Evolutionary conservation across 2,797 vertebrate species (phyloP).

Genomic region (Molossus molossus): DNA sequence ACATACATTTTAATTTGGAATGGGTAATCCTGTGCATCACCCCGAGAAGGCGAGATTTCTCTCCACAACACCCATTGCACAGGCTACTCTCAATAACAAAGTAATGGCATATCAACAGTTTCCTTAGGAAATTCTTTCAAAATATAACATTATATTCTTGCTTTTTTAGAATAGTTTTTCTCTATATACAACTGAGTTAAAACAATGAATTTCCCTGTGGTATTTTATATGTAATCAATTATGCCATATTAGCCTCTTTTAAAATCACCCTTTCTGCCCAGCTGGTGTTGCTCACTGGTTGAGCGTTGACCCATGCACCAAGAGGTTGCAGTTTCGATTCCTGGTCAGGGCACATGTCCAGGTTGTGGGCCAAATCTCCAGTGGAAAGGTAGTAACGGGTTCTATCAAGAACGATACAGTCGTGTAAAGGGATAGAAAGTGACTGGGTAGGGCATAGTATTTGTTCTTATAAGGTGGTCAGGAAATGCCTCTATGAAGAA

Average conservation of each 20-base stretch:
- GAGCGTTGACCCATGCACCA: background rate
- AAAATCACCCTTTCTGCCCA: conserved; percentile 12
- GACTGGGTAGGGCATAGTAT: background rate
- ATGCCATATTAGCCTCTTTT: background rate
- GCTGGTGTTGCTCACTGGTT: background rate
- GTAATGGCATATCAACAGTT: conserved; percentile 72
- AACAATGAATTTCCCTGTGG: conserved; percentile 50
- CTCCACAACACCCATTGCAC: conserved; percentile 53
- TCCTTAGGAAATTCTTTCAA: conserved; percentile 76
- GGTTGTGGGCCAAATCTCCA: background rate
- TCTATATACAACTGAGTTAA: conserved; percentile 55
- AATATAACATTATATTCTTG: conserved; percentile 59
- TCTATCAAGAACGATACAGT: background rate
- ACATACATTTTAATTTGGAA: conserved; percentile 30
- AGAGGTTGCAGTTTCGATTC: background rate
- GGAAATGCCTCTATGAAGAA: background rate
- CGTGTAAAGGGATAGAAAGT: background rate
- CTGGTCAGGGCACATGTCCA: background rate
- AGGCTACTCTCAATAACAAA: conserved; percentile 79
- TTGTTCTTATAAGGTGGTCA: background rate
- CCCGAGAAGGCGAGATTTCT: conserved; percentile 56
- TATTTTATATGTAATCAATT: conserved; percentile 1
- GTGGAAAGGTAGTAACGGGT: background rate
- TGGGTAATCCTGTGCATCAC: conserved; percentile 43
- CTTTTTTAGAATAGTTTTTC: conserved; percentile 52